These are phyloP conservation scores for Drosophila pseudotakahashii DNA, from an alignment of 2,888 invertebrate species.

Conservation along the genomic window DNA sequence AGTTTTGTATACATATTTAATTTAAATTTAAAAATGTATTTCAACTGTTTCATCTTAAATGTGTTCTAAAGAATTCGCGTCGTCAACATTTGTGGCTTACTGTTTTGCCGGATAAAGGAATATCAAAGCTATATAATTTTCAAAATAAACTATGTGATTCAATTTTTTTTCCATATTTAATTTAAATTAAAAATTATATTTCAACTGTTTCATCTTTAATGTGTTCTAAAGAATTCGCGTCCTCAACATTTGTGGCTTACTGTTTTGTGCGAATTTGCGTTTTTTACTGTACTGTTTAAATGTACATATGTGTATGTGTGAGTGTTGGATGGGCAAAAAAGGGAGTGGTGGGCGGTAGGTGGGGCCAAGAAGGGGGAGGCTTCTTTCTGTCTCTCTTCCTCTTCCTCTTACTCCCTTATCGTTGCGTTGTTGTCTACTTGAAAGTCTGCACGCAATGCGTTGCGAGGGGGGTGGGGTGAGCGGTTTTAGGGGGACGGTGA, in stretches of 20 bases:
- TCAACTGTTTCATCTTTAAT: background rate
- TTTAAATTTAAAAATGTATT: too few species aligned
- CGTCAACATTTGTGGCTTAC: conserved; percentile 49
- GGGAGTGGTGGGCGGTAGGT: conserved; percentile 10
- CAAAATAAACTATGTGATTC: background rate
- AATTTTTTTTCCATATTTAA: too few species aligned
- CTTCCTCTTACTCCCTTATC: background rate
- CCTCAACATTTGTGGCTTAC: conserved; percentile 49
- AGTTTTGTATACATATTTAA: too few species aligned
- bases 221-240: conserved; percentile 26
- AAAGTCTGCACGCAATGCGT: conserved; percentile 11
- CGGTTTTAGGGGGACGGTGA: too few species aligned
- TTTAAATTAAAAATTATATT: too few species aligned
- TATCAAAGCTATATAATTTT: background rate
- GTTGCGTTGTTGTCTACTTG: conserved; percentile 5
- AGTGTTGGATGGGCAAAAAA: background rate
- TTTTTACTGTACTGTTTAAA: conserved; percentile 44
- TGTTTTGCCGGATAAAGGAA: background rate
- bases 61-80: conserved; percentile 26
- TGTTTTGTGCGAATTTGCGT: background rate
- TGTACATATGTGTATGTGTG: background rate
- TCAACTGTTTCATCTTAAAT: background rate
- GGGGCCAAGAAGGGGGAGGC: background rate
- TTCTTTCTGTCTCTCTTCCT: background rate
- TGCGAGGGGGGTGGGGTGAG: background rate